These are phyloP conservation scores for Lepidurus apus DNA, from an alignment of 1,140 invertebrate genomes.

Conservation along the genomic window DNA sequence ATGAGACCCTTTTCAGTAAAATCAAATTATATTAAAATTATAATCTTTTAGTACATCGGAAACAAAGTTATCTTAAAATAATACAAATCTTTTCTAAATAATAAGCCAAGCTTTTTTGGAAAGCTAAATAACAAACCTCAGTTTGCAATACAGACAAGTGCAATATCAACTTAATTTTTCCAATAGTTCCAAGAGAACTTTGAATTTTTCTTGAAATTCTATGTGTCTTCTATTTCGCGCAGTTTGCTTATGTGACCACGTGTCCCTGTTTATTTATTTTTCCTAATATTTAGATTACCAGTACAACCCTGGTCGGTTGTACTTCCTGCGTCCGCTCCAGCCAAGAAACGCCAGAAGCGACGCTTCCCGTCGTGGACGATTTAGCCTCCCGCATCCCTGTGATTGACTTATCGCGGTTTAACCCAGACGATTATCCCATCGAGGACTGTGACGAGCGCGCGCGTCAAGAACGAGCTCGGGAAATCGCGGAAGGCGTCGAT, in stretches of 20 bases:
- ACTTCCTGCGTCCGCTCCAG: not conserved
- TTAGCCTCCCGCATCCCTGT: slow-evolving; percentile 43
- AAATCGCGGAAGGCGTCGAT: slow-evolving; percentile 71
- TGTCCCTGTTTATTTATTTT: not conserved
- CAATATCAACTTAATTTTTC: too few relatives aligned
- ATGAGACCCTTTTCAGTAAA: too few relatives aligned
- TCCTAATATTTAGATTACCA: not conserved
- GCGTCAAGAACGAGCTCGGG: slow-evolving; percentile 60
- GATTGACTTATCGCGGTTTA: slow-evolving; percentile 55
- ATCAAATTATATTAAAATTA: too few relatives aligned
- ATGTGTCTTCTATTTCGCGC: too few relatives aligned
- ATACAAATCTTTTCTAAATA: too few relatives aligned
- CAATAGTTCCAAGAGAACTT: too few relatives aligned
- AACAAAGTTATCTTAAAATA: too few relatives aligned
- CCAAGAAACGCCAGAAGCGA: slow-evolving; percentile 16
- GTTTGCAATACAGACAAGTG: too few relatives aligned
- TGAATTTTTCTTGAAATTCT: too few relatives aligned
- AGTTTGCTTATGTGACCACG: not conserved
- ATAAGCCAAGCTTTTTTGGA: too few relatives aligned
- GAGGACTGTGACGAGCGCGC: slow-evolving; percentile 62
- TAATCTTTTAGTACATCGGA: too few relatives aligned
- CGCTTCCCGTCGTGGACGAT: slow-evolving; percentile 23
- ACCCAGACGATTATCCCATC: slow-evolving; percentile 56
- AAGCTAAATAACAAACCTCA: too few relatives aligned
- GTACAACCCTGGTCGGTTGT: not conserved